Evolutionary conservation across 2,797 vertebrate species (phyloP).

Genomic region (Heteromormyrus szaboi): DNA sequence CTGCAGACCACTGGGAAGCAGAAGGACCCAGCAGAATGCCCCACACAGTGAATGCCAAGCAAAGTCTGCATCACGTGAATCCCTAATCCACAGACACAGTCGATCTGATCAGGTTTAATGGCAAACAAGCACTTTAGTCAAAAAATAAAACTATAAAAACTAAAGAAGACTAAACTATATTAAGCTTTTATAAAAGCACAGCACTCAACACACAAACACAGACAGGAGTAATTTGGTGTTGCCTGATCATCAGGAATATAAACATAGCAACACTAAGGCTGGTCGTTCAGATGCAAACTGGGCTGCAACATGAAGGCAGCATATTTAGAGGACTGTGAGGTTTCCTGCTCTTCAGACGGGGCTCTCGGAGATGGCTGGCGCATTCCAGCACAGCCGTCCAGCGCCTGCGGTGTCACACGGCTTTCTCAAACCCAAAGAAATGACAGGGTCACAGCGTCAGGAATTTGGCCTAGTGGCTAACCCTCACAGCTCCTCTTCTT

Average conservation of each 20-base stretch:
- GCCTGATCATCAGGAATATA: conserved; percentile 12
- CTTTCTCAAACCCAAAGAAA: conserved; percentile 43
- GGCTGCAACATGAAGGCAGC: neutral
- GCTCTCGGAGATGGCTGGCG: neutral
- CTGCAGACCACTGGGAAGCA: neutral
- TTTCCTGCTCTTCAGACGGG: neutral
- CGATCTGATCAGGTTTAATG: neutral
- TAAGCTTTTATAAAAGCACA: neutral
- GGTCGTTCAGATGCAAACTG: conserved; percentile 12
- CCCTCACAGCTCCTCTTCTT: neutral
- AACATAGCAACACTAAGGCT: neutral
- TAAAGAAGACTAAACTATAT: neutral
- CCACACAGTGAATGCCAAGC: neutral
- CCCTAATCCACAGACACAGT: neutral
- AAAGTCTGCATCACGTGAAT: neutral
- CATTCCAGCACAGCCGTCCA: conserved; percentile 18
- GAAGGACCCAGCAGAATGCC: neutral
- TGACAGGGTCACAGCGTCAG: conserved; percentile 40
- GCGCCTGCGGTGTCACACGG: conserved; percentile 46
- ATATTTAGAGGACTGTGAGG: conserved; percentile 20
- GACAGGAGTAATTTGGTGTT: neutral
- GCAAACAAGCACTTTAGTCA: neutral
- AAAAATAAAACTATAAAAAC: neutral
- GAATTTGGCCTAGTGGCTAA: conserved; percentile 35
- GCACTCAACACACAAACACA: neutral